Evolutionary conservation across 2,888 invertebrate genomes (phyloP), one percentile per base, ranked within the genome.

Genomic region (Eristalis pertinax): DNA sequence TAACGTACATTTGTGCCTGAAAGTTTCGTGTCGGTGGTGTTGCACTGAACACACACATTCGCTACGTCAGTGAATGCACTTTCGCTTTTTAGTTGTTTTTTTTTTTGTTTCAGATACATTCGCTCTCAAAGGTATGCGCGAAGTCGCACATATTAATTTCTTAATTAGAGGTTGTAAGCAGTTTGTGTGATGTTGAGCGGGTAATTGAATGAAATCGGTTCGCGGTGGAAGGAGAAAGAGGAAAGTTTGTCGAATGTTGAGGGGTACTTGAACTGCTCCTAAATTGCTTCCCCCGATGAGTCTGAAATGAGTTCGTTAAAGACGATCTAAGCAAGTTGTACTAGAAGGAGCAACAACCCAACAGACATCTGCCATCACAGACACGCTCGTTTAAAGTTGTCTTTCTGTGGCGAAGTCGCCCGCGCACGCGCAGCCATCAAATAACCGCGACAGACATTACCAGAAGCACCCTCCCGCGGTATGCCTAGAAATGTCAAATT

Each of bases 81-180:
- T 86, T 86, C 83, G 86, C 86, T 86, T 86, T 86, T 82, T 70
- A 26, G 64, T 38, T 43, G 15, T 15, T 38, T 26, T 35, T 64
- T 19, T 63, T 64, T 32, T n/a, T 11, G n/a, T 13, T 35, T 65
- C 11, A n/a, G 19, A 19, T 65, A 13, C 35, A 32, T 65, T 65
- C 56, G 24, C 22, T 50, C 68, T 56, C 13, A 24, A 64, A 73
- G 73, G 60, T 65, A 43, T 81, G 76, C 24, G 69, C 73, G 43
- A 63, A 77, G 77, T 86, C 82, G 62, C 82, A 83, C 78, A 86
- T 82, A 82, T 70, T 85, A 86, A 86, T 86, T 78, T 78, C 41
- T 83, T 75, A 74, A 78, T 83, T 70, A 64, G 35, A 63, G 13
- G 43, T 64, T 73, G 63, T n/a, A 68, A 78, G 19, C 38, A 4